Base-by-base conservation (phyloP, 2,888 invertebrate genomes). In the Pecten maximus region DNA sequence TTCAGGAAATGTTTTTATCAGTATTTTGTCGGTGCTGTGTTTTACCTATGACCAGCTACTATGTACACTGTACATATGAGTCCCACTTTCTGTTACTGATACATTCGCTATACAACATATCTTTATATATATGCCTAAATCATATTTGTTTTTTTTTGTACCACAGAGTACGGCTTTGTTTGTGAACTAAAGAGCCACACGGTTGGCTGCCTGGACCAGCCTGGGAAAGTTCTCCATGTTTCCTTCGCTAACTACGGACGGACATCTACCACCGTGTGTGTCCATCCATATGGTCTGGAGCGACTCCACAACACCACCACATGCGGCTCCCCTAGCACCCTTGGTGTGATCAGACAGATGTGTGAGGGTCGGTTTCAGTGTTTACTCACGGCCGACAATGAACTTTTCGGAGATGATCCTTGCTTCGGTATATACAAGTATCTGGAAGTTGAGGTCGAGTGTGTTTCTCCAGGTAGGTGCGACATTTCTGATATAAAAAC, bases 361-460 rank as follows among this genome's bases (percentile, higher is more conserved):
- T 91, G 91, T 54, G 39, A 89, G n/a, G 40, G 87, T 16, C 60
- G 60, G 19, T 19, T n/a, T 39, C 87, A 88, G 35, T 91, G 91
- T 19, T 87, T 50, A 2, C 3, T 91, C 0, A 89, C 89, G 0
- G 91, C 89, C 8, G 89, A 88, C 15, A 86, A 28, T 23, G 87
- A 40, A 6, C n/a, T 89, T 35, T 91, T 91, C 28, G 91, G 91
- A 35, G 88, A 40, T 10, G 91, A 91, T 50, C 91, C 91, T 15
- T 91, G 91, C 39, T 87, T 40, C 74, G 91, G 91, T 0, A 88
- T 88, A 19, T 91, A 91, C 87, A 91, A 91, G 74, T 91, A 91
- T 48, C 35, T 91, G 28, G 91, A 91, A 35, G 88, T 88, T 16
- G 88, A 91, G 23, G 89, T 89, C 54, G 89, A 86, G 35, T 91